Evolutionary conservation across 2,888 invertebrate genomes (phyloP), one percentile per base, ranked within the genome.

Genomic region (Pandemis heparana): DNA sequence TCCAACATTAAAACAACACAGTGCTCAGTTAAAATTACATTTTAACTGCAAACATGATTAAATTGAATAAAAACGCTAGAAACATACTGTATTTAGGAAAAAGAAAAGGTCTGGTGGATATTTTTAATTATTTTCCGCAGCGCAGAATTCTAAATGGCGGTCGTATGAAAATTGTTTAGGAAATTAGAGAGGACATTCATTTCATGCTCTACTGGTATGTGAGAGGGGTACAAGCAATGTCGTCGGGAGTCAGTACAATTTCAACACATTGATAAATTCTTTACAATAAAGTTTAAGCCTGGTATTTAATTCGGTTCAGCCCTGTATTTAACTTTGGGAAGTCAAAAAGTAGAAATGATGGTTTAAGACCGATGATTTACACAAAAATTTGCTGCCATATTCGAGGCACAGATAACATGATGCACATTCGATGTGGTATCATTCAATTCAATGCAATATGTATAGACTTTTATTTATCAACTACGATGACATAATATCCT

Each of bases 21-120:
- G 14, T 46, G 18, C 41, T 41, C 23, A 62, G 12, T 38, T 38
- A 32, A 43, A 59, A 32, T 14, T 9, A 59, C 59, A 23, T 8
- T n/a, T n/a, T n/a, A 9, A 59, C 59, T 23, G 79, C 84, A 77
- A 79, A 80, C 76, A 69, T 69, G 81, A 75, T 69, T 76, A 80
- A 79, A 77, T 76, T 76, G 79, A 77, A 79, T 77, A 51, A 77
- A 76, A 79, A 77, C 73, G 71, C 68, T 66, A 78, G 73, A 77
- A 79, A 79, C 72, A 73, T 74, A 51, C 64, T 65, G 23, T 23
- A 23, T 18, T 56, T 23, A 8, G 8, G 32, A 76, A 75, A 65
- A 63, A 78, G 73, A 74, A 65, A 68, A 75, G 67, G 75, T 67
- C 59, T 32, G 43, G 7, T 63, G 9, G 9, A 48, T 65, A 12